Evolutionary conservation across 2,797 vertebrate species (phyloP), one percentile per base, ranked within the genome.

Genomic region (Takifugu rubripes): DNA sequence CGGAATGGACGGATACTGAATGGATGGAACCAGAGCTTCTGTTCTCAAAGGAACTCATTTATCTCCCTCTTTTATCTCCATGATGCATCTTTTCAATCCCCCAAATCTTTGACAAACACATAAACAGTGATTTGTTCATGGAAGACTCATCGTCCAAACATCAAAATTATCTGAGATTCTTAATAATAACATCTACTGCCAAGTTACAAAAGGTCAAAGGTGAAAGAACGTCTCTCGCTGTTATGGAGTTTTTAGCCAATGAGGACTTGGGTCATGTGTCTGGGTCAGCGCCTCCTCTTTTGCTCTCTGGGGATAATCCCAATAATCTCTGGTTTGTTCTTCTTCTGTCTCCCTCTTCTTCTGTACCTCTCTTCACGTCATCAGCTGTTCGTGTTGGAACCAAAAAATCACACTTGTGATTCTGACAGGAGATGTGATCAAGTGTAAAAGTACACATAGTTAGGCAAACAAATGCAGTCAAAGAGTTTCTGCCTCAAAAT

Each of bases 171-270:
- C 62, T 65, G 57, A 45, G 63, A 71, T 62, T 60, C 42, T 69
- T 70, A 70, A 52, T 56, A n/a, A n/a, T n/a, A n/a, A n/a, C n/a
- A n/a, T n/a, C 49, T 59, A 49, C 75, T 84, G 81, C 84, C 81
- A 83, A 88, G 84, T 79, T 75, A 84, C 82, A 89, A 81, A 72
- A 83, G 70, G 11, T 86, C 68, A 83, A 43, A 66, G 83, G 84
- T 84, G 69, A 80, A 81, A 81, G 83, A 92, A 90, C 79, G 73
- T 72, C 81, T 87, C 82, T 84, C 82, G 77, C 74, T 85, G 66
- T 73, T 86, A 81, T 78, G 66, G 3, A 69, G 74, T 88, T 87
- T 81, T 61, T 71, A 64, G 70, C 74, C 31, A 24, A 48, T 54
- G 45, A 64, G 36, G 63, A 69, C 61, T 71, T 77, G 65, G 64